phyloP scores from a whole-genome alignment of 2,797 vertebrate genomes.

The Spatula clypeata region DNA sequence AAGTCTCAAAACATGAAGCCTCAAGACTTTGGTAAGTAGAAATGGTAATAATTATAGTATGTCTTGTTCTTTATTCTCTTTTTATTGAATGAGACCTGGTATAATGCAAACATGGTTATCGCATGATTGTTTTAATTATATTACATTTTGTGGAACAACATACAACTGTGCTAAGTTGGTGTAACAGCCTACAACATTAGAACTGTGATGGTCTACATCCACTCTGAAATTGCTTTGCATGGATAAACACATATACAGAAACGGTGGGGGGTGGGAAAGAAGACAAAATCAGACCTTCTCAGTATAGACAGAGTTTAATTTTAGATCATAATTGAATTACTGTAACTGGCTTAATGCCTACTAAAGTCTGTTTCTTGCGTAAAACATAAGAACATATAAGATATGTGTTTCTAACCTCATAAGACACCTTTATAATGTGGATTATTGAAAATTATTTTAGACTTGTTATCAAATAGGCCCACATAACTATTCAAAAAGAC shows the following conservation, averaged over 20 bases:
- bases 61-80: background rate
- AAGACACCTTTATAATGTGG: background rate
- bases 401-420: constrained; percentile 24
- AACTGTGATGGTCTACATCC: fast-evolving
- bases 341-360: background rate
- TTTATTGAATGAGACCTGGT: background rate
- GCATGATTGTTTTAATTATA: background rate
- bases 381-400: constrained; percentile 11
- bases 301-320: background rate
- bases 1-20: background rate
- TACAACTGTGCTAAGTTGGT: background rate
- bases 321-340: background rate
- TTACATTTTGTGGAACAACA: background rate
- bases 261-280: fast-evolving
- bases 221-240: background rate
- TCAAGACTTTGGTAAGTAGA: background rate
- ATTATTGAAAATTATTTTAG: constrained; percentile 15
- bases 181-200: background rate
- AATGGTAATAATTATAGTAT: background rate
- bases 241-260: fast-evolving
- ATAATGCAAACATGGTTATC: background rate
- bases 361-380: background rate
- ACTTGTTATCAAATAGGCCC: constrained; percentile 27
- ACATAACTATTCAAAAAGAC: constrained; percentile 30
- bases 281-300: background rate